Evolutionary conservation across 2,113 vertebrate species (phyloP), one percentile per base, ranked within the genome.

Genomic region (Synchiropus splendidus): DNA sequence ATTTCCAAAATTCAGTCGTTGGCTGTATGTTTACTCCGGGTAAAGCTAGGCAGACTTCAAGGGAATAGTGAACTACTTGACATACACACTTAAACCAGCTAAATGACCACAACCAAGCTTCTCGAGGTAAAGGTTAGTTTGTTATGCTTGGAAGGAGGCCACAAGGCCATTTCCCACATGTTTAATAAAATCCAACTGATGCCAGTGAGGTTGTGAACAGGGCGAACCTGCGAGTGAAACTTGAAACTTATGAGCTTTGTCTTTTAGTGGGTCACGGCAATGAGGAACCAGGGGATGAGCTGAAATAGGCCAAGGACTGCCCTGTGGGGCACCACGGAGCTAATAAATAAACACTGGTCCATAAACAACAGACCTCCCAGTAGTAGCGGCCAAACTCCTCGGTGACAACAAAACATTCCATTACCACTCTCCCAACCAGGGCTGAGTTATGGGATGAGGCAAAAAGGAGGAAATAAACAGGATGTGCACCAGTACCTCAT

Each of bases 321-420:
- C 52, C 53, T 14, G 36, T 31, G 62, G 60, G 48, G 56, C 61
- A 51, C 30, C 40, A 45, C 58, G 68, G 64, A 67, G 54, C 56
- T 64, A 72, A 78, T 70, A 73, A 77, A 78, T 69, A 71, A 39
- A 66, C 58, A 45, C 45, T 67, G 64, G 49, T 70, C 59, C 63
- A 72, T 71, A 74, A 77, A 79, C 60, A n/a, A n/a, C 37, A 46
- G 57, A 75, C 72, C 74, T 66, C 69, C 58, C 16, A 42, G 65
- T 50, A 51, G 45, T 57, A n/a, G n/a, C n/a, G 48, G 41, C 43
- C 38, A 12, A 51, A 54, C 47, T 37, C 60, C 58, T 48, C 52
- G 42, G 55, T 56, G 59, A 70, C 58, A 58, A 34, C 40, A 18
- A 58, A 42, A 57, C 49, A 59, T 67, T 66, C 60, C 60, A 61